A percentile compares a stretch with the other conserved stretches of the same genome.
Evolutionary conservation across 2,888 invertebrate genomes (phyloP).

Genomic region (Latrodectus hesperus): DNA sequence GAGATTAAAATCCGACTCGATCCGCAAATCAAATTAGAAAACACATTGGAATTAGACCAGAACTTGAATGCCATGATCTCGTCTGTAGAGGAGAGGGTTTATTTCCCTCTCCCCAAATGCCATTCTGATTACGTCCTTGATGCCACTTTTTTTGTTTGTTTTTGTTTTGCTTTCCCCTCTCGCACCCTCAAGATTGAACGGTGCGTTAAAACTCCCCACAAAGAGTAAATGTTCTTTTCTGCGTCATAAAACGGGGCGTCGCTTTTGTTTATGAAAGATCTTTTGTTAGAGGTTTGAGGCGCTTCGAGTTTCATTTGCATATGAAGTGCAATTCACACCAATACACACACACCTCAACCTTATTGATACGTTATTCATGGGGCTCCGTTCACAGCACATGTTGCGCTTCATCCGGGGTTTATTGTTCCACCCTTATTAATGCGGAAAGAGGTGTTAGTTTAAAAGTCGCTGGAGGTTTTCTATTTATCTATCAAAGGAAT

Average conservation of each 20-base stretch:
- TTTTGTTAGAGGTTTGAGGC: slow-evolving; percentile 33
- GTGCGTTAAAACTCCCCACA: slow-evolving; percentile 17
- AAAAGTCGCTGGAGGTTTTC: slow-evolving; percentile 29
- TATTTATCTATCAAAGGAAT: slow-evolving; percentile 21
- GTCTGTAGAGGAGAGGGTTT: neutral
- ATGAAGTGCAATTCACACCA: slow-evolving; percentile 44
- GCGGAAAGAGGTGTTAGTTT: slow-evolving; percentile 40
- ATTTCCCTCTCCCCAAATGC: neutral
- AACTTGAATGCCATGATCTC: neutral
- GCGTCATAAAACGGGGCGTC: slow-evolving; percentile 43
- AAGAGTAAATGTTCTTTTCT: slow-evolving; percentile 60
- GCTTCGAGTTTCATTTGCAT: slow-evolving; percentile 54
- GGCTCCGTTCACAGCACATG: slow-evolving; percentile 45
- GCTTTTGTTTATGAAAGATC: slow-evolving; percentile 59
- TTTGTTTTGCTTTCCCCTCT: neutral
- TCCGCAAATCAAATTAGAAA: slow-evolving; percentile 64
- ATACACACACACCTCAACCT: slow-evolving; percentile 22
- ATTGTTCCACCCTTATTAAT: slow-evolving; percentile 45
- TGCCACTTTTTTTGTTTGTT: slow-evolving; percentile 3
- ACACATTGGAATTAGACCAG: neutral
- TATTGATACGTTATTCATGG: slow-evolving; percentile 67
- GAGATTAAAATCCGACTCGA: slow-evolving; percentile 52
- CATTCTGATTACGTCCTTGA: slow-evolving; percentile 17
- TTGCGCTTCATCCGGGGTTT: slow-evolving; percentile 37
- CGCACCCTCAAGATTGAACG: neutral